Evolutionary conservation across 2,888 invertebrate species (phyloP).

Genomic region (Tachina fera): DNA sequence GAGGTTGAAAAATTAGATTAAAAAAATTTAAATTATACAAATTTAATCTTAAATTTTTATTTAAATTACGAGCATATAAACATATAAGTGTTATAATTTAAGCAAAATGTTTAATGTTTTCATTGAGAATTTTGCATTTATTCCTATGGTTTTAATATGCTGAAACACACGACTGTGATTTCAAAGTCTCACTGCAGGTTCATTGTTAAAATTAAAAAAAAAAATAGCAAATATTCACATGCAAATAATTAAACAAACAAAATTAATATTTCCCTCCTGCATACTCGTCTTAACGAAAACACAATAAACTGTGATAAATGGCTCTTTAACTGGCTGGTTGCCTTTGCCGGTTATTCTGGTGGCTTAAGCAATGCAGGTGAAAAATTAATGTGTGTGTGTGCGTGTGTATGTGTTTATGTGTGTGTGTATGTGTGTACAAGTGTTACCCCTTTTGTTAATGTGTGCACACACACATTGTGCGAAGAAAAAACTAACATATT

Average conservation of each 20-base stretch:
- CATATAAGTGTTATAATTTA: not conserved
- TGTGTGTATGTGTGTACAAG: not conserved
- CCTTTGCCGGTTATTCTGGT: constrained; percentile 5
- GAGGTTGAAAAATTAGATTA: no score
- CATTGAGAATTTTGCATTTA: constrained; percentile 23
- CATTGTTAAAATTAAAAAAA: not conserved
- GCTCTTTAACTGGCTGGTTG: constrained; percentile 21
- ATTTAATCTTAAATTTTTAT: not conserved
- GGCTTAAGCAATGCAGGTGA: constrained; percentile 39
- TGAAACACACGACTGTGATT: not conserved
- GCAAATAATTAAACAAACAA: constrained; percentile 17
- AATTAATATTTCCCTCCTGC: not conserved
- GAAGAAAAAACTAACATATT: not conserved
- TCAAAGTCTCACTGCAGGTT: constrained; percentile 14
- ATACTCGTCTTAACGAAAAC: not conserved
- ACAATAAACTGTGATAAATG: constrained; percentile 56
- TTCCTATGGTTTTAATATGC: constrained; percentile 15
- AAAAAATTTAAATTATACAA: not conserved
- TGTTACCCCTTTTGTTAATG: constrained; percentile 21
- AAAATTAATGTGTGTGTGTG: constrained; percentile 2
- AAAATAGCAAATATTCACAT: constrained; percentile 22
- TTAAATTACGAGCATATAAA: not conserved
- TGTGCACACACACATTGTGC: not conserved
- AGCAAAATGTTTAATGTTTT: not conserved
- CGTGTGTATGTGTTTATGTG: not conserved